Conservation (phyloP, 2,113 vertebrate species). For the Pyrgilauda ruficollis region DNA sequence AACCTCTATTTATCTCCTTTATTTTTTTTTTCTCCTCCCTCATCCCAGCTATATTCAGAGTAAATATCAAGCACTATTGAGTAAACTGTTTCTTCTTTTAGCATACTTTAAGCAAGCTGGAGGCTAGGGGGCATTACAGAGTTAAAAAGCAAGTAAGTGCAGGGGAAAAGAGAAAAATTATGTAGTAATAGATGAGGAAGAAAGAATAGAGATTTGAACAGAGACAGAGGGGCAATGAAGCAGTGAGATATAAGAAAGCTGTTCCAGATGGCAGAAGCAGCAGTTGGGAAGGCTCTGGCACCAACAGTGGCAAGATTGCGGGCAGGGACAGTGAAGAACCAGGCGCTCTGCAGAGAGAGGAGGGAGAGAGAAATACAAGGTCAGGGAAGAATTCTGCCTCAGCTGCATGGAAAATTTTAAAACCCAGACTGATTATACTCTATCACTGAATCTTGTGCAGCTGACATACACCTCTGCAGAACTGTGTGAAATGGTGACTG, state of each 20-base stretch:
- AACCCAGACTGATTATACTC: not conserved
- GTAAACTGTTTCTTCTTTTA: not conserved
- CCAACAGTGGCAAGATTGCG: not conserved
- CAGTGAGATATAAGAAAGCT: not conserved
- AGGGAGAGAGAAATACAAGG: constrained; percentile 36
- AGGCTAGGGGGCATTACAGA: not conserved
- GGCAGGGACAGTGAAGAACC: constrained; percentile 20
- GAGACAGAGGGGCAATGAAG: constrained; percentile 37
- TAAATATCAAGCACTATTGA: not conserved
- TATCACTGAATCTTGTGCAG: not conserved
- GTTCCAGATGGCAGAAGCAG: constrained; percentile 62
- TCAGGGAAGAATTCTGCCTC: constrained; percentile 26
- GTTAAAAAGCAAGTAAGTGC: constrained; percentile 5
- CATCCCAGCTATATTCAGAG: not conserved
- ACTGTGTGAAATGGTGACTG: not conserved
- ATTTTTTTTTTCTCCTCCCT: not conserved
- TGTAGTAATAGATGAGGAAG: not conserved
- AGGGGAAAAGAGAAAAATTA: not conserved
- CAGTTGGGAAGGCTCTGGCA: constrained; percentile 51
- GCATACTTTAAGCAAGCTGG: not conserved
- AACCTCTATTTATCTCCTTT: not conserved
- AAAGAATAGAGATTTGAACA: not conserved
- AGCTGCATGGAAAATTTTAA: constrained; percentile 14
- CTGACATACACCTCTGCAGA: not conserved
- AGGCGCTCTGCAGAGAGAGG: not conserved